phyloP scores from a whole-genome alignment of 1,140 invertebrate species.

The Anastatus disparis region DNA sequence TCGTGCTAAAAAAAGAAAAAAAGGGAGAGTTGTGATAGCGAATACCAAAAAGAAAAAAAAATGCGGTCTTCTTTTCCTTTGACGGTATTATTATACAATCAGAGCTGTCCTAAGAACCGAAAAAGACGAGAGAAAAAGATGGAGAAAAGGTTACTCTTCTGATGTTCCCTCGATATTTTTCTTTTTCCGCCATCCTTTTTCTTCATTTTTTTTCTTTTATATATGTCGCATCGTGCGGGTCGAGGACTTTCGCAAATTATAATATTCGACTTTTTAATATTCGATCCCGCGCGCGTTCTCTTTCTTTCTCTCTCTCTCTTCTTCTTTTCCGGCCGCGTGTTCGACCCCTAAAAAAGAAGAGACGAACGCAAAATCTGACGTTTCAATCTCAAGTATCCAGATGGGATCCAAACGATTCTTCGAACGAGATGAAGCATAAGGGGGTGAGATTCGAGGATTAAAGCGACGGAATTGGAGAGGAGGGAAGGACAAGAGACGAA shows the following conservation, averaged over 20 bases:
- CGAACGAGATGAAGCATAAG: background rate
- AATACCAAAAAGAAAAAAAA: background rate
- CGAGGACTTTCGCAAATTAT: constrained; percentile 55
- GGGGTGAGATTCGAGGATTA: constrained; percentile 14
- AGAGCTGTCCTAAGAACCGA: background rate
- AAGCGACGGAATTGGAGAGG: background rate
- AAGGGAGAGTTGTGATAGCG: no score
- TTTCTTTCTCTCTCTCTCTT: constrained; percentile 31
- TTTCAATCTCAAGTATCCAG: constrained; percentile 66
- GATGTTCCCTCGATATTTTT: background rate
- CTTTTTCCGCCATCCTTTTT: no score
- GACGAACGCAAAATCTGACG: constrained; percentile 57
- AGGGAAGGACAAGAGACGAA: background rate
- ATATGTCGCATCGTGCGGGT: background rate
- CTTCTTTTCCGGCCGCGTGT: constrained; percentile 45
- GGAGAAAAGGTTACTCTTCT: background rate
- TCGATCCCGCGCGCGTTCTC: constrained; percentile 47
- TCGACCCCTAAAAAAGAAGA: constrained; percentile 8
- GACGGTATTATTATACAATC: constrained; percentile 31
- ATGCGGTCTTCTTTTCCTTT: background rate
- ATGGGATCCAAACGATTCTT: constrained; percentile 58
- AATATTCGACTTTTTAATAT: constrained; percentile 61
- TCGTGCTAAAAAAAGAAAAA: no score
- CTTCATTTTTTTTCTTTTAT: no score
- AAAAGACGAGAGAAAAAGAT: background rate